Evolutionary conservation across 2,888 invertebrate genomes (phyloP).

Genomic region (Cheilosia scutellata): DNA sequence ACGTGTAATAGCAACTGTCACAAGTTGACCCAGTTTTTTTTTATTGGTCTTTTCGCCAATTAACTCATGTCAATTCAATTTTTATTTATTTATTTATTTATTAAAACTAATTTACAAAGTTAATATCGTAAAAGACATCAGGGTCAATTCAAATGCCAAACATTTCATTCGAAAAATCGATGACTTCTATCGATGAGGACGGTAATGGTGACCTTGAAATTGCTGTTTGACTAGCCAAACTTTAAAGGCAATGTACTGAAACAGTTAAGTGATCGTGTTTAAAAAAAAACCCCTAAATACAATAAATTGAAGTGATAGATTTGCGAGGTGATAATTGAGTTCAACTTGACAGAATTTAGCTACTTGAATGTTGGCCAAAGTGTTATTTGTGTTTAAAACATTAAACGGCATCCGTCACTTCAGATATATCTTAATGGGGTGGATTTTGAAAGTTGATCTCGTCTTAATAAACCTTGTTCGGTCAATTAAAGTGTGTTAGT

Average conservation of each 20-base stretch:
- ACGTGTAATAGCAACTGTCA: slow-evolving; percentile 3
- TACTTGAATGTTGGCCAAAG: not conserved
- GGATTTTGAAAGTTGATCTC: too few species aligned
- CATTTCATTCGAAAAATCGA: not conserved
- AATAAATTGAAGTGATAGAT: slow-evolving; percentile 1
- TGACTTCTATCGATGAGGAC: not conserved
- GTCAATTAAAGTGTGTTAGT: too few species aligned
- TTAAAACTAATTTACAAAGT: too few species aligned
- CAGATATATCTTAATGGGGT: too few species aligned
- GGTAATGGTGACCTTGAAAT: not conserved
- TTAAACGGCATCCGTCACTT: not conserved
- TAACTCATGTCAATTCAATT: not conserved
- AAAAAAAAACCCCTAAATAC: not conserved
- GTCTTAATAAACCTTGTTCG: too few species aligned
- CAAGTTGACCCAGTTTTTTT: slow-evolving; percentile 9
- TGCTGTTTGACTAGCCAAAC: not conserved
- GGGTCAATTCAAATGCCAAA: not conserved
- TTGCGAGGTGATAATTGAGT: slow-evolving; percentile 20
- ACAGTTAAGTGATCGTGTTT: not conserved
- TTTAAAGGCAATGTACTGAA: not conserved
- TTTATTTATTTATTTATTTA: too few species aligned
- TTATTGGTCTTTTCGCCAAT: not conserved
- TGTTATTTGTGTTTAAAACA: not conserved
- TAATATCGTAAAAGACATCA: too few species aligned
- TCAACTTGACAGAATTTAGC: not conserved